A percentile compares a stretch with the other conserved stretches of the same genome.
Conservation (phyloP, 92 coral and sea anemone species). For the Desmophyllum pertusum region DNA sequence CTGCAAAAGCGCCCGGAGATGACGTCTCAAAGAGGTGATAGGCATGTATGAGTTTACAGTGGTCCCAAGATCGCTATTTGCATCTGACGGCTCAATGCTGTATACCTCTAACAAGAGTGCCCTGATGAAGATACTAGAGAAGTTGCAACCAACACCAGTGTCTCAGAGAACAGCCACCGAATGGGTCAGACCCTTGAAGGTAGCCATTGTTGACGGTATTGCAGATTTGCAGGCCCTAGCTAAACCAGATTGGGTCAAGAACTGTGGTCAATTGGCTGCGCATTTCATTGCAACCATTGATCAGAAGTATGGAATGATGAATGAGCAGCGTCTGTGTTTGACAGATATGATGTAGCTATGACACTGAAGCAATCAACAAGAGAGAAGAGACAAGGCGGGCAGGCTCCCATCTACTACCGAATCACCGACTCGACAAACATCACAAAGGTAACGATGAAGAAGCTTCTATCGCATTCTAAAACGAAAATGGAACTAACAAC, state of each 20-base stretch:
- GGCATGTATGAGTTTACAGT: slow-evolving; percentile 47
- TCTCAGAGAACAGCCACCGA: not conserved
- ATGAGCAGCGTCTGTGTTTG: slow-evolving; percentile 45
- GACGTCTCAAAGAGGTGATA: slow-evolving; percentile 34
- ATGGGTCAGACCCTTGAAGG: slow-evolving; percentile 16
- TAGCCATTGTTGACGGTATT: slow-evolving; percentile 27
- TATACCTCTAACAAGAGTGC: slow-evolving; percentile 39
- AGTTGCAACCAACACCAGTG: too few relatives aligned
- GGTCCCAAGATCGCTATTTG: slow-evolving; percentile 55
- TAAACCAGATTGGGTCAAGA: slow-evolving; percentile 26
- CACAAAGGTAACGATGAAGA: slow-evolving; percentile 33
- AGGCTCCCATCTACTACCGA: slow-evolving; percentile 30
- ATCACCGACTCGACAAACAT: slow-evolving; percentile 50
- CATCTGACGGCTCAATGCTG: slow-evolving; percentile 54
- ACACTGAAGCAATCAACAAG: slow-evolving; percentile 44
- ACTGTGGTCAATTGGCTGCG: slow-evolving; percentile 29
- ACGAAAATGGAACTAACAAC: slow-evolving; percentile 41
- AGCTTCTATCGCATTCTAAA: slow-evolving; percentile 36
- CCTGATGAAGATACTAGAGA: slow-evolving; percentile 28
- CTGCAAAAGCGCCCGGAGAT: slow-evolving; percentile 36
- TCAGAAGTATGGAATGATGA: slow-evolving; percentile 26
- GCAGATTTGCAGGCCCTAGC: slow-evolving; percentile 33
- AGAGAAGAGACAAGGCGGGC: slow-evolving; percentile 28
- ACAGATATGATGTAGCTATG: slow-evolving; percentile 35
- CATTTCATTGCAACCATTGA: slow-evolving; percentile 22